Evolutionary conservation across 1,140 invertebrate genomes (phyloP), one percentile per base, ranked within the genome.

Genomic region (Drosophila jambulina): DNA sequence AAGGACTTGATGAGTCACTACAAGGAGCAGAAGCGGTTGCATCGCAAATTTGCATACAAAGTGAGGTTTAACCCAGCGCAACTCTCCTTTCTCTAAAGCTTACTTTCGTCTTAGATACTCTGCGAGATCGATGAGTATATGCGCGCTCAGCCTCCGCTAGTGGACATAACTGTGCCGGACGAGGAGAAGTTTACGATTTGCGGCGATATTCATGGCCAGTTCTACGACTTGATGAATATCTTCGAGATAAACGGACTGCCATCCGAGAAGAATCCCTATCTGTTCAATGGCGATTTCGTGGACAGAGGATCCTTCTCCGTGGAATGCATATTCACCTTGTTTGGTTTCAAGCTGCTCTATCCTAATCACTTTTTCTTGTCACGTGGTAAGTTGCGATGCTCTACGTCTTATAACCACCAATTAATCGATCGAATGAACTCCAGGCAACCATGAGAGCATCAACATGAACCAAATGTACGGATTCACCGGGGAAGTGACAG

Each of bases 401-500:
- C 4, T 10, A 4, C 7, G 13, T 10, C 8, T 17, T 7, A 7
- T 38, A 36, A 10, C 1, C 51, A 25, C 34, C 0, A n/a, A 56
- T 25, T 38, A 25, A 56, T 38, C 21, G 8, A 36, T 36, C 7
- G 9, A 0, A 4, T n/a, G 8, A 0, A 17, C 49, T 54, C 9
- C 94, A 98, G 98, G 98, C 36, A 99, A 99, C 93, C 99, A 99
- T 93, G 99, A 99, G 93, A 99, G 97, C 85, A 95, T 96, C 23
- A 98, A 97, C 17, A 99, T 99, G 99, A 99, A 99, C 94, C 98
- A 99, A 93, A 99, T 99, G 96, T 99, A 99, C 93, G 99, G 99
- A 21, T 99, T 99, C 94, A 97, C 98, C 83, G 98, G 98, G 4
- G 99, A 99, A 95, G 98, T 99, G 0, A 98, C 98, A 88, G 95